A percentile compares a stretch with the other conserved stretches of the same genome.
These are phyloP conservation scores for Asbolus verrucosus DNA, from an alignment of 1,140 invertebrate genomes.

Conservation along the genomic window DNA sequence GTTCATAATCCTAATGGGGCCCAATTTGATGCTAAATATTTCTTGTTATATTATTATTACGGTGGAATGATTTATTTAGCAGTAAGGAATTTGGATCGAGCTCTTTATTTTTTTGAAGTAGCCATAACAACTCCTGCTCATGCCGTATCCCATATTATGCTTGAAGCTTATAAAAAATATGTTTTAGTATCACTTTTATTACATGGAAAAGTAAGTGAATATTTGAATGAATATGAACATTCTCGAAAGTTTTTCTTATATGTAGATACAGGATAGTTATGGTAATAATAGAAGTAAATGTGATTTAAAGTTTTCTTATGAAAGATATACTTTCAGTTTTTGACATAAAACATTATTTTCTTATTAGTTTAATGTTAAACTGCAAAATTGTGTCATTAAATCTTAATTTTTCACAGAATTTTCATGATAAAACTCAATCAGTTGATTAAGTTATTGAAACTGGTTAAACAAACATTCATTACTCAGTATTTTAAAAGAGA, in stretches of 20 bases:
- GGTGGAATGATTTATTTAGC: constrained; percentile 97
- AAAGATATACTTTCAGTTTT: too few species aligned
- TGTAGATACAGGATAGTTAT: too few species aligned
- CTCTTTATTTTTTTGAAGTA: constrained; percentile 96
- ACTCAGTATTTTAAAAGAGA: too few species aligned
- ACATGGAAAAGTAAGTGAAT: constrained; percentile 81
- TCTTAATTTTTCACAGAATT: too few species aligned
- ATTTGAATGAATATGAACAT: not conserved
- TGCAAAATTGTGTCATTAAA: too few species aligned
- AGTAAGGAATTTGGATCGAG: constrained; percentile 91
- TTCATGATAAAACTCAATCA: too few species aligned
- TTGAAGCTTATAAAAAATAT: constrained; percentile 97
- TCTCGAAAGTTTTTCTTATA: too few species aligned
- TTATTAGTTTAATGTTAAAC: too few species aligned
- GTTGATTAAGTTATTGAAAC: too few species aligned
- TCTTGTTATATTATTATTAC: constrained; percentile 96
- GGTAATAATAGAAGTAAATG: too few species aligned
- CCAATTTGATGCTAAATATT: constrained; percentile 91
- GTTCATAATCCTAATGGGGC: constrained; percentile 57
- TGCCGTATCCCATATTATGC: constrained; percentile 95
- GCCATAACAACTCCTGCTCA: constrained; percentile 92
- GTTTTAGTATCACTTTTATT: constrained; percentile 92
- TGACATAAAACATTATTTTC: too few species aligned
- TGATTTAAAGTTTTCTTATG: constrained; percentile 45
- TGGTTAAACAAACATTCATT: too few species aligned